Conservation (phyloP, 23 tunicate genomes). For the Oikopleura dioica region DNA sequence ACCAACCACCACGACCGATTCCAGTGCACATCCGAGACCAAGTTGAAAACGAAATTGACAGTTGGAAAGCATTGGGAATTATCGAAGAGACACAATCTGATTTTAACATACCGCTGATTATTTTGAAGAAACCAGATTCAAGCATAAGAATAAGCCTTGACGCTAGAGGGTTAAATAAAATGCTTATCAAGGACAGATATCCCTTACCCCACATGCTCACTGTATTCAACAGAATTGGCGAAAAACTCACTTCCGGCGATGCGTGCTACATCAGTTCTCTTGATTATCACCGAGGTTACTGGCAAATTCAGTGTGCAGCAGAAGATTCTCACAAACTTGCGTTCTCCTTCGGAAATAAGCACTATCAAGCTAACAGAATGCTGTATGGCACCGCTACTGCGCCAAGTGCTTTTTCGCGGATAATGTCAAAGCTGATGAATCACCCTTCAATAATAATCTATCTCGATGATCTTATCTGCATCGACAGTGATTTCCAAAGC, state of each 20-base stretch:
- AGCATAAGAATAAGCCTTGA: not conserved
- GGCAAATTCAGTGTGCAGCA: not conserved
- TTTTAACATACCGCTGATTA: not conserved
- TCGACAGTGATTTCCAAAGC: not conserved
- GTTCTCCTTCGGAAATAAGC: not conserved
- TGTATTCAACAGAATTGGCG: not conserved
- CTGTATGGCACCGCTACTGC: not conserved
- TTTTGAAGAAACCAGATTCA: not conserved
- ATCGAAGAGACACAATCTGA: not conserved
- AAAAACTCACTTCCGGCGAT: not conserved
- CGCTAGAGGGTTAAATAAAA: not conserved
- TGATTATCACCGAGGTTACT: not conserved
- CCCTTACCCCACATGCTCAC: not conserved
- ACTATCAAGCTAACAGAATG: not conserved
- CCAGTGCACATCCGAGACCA: not conserved
- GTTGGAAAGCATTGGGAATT: not conserved
- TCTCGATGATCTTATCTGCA: not conserved
- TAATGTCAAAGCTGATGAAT: not conserved
- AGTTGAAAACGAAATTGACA: not conserved
- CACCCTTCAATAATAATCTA: not conserved
- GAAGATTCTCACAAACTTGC: not conserved
- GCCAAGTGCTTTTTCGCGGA: not conserved
- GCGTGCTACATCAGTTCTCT: not conserved
- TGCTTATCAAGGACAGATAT: not conserved
- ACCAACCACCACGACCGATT: conserved; percentile 1